Evolutionary conservation across 2,888 invertebrate species (phyloP), one percentile per base, ranked within the genome.

Genomic region (Axea sp.): DNA sequence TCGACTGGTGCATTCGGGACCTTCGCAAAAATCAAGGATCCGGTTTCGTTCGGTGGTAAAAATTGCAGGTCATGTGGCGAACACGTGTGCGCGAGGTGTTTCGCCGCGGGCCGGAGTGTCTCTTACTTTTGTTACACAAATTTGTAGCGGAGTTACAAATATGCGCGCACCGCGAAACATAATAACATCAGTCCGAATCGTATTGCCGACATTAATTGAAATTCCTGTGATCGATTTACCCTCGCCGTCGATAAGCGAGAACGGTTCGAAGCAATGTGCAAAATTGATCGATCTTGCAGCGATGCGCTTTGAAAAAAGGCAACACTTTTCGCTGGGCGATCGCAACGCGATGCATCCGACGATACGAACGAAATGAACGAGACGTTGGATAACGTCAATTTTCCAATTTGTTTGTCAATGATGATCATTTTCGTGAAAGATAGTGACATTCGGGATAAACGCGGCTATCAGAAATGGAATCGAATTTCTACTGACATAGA

Each of bases 401-500:
- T 4, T 6, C 7, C 9, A 31, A 30, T 47, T 47, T 31, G 19
- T 47, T 47, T 35, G 8, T 35, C 9, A 24, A 24, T 24, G 14
- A 51, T 24, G 24, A 11, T 9, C 11, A 39, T 22, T 8, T 17
- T 15, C 3, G n/a, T 1, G 17, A 37, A 28, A 37, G 31, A n/a
- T n/a, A n/a, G n/a, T n/a, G 28, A 4, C 9, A 19, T 45, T 28
- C 14, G 22, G 12, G 37, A 17, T 37, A 45, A 47, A 37, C 8
- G n/a, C n/a, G n/a, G 9, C 28, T 19, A 24, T 41, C 53, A 19
- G 22, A 43, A 43, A 26, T 30, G 28, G 45, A 64, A 53, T 67
- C 47, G 28, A 57, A 57, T 55, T 67, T 67, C 57, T 39, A 67
- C 47, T 67, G 67, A 67, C 67, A 67, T 57, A 67, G 67, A 57